A percentile compares a stretch with the other conserved stretches of the same genome.
Evolutionary conservation across 2,888 invertebrate species (phyloP).

Genomic region (Thymelicus sylvestris): DNA sequence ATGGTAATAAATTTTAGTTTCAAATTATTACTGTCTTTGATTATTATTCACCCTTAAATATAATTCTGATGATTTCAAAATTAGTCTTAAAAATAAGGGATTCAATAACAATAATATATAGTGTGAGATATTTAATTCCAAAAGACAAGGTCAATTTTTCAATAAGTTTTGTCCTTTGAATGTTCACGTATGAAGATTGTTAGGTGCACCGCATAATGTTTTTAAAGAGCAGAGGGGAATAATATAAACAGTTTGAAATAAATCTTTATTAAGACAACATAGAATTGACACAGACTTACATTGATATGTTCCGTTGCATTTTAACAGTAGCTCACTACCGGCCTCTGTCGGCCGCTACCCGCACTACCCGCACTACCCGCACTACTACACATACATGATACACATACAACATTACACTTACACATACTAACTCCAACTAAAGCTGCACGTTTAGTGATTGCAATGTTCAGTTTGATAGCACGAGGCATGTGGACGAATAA

Average conservation of each 20-base stretch:
- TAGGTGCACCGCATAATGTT: no score
- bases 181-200: no score
- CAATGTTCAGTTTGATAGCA: not conserved
- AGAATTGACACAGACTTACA: slow-evolving; percentile 69
- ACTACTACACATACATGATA: not conserved
- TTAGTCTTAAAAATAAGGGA: no score
- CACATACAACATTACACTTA: not conserved
- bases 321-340: slow-evolving; percentile 19
- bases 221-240: not conserved
- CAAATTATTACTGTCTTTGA: not conserved
- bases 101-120: no score
- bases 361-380: not conserved
- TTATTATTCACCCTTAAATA: not conserved
- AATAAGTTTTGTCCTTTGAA: no score
- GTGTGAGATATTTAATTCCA: no score
- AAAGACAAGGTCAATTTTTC: no score
- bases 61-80: no score
- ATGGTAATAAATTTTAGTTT: slow-evolving; percentile 26
- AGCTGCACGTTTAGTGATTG: not conserved
- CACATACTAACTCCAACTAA: not conserved
- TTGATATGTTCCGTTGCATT: slow-evolving; percentile 56
- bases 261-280: slow-evolving; percentile 69
- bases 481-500: not conserved
- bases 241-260: slow-evolving; percentile 40
- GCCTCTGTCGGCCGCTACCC: not conserved